A percentile compares a stretch with the other conserved stretches of the same genome.
Evolutionary conservation across 2,113 vertebrate genomes (phyloP).

Genomic region (Miniopterus natalensis): DNA sequence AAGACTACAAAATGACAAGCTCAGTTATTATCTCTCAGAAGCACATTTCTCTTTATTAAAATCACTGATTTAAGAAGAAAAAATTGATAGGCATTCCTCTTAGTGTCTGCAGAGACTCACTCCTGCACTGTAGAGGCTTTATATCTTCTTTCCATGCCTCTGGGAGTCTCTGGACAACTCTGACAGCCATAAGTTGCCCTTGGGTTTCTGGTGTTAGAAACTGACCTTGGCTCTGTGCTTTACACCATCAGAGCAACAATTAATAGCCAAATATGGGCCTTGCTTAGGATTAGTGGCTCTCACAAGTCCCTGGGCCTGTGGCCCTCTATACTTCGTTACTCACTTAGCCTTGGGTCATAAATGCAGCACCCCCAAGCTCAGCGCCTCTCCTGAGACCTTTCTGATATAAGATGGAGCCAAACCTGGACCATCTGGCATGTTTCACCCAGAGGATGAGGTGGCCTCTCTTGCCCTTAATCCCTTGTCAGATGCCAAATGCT

Average conservation of each 20-base stretch:
- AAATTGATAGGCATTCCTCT: background rate
- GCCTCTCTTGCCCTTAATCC: background rate
- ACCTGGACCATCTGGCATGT: background rate
- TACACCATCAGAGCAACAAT: background rate
- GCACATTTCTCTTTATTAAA: background rate
- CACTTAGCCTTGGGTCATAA: background rate
- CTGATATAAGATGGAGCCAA: background rate
- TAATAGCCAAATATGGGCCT: background rate
- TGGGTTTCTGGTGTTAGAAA: background rate
- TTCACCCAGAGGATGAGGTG: background rate
- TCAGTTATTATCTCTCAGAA: conserved; percentile 23
- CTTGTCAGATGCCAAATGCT: background rate
- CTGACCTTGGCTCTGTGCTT: background rate
- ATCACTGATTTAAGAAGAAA: background rate
- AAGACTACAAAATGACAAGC: background rate
- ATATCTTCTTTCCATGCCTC: background rate
- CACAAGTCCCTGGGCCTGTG: background rate
- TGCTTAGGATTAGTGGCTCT: background rate
- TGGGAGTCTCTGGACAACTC: background rate
- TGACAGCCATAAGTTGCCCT: background rate
- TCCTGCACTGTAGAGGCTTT: background rate
- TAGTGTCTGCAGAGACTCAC: background rate
- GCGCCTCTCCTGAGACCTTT: background rate
- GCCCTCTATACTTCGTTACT: background rate
- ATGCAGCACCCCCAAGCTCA: background rate